Conservation (phyloP, 2,797 vertebrate genomes). For the Malurus splendens region DNA sequence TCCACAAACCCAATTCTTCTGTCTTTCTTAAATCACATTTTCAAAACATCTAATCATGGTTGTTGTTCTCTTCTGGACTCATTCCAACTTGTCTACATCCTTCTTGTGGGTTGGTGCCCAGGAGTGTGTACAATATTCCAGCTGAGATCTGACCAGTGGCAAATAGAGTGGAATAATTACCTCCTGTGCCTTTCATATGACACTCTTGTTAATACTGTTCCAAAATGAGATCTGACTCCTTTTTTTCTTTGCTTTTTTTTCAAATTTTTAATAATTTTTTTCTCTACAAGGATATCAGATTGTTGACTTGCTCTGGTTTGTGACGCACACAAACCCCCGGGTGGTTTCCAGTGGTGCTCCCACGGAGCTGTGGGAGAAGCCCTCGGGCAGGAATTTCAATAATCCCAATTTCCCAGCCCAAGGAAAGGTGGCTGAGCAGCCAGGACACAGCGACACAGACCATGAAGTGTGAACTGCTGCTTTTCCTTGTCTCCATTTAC, state of each 20-base stretch:
- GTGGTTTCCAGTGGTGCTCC: not conserved
- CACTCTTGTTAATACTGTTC: not conserved
- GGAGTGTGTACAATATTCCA: slow-evolving; percentile 50
- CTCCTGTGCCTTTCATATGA: slow-evolving; percentile 28
- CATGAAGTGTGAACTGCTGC: slow-evolving; percentile 22
- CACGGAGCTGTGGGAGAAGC: not conserved
- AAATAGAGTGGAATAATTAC: slow-evolving; percentile 47
- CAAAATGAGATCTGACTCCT: not conserved
- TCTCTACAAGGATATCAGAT: not conserved
- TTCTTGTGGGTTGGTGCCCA: slow-evolving; percentile 43
- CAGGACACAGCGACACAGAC: not conserved
- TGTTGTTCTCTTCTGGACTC: slow-evolving; percentile 51
- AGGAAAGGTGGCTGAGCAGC: not conserved
- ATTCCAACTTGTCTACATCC: slow-evolving; percentile 45
- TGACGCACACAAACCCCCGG: not conserved
- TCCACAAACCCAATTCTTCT: slow-evolving; percentile 35
- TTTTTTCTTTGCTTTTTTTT: not conserved
- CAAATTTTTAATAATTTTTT: not conserved
- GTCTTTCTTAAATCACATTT: slow-evolving; percentile 53
- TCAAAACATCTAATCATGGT: slow-evolving; percentile 41
- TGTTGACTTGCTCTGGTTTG: not conserved
- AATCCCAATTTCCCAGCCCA: fast-evolving
- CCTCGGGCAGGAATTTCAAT: not conserved
- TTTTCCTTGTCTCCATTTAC: not conserved
- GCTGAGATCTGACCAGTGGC: slow-evolving; percentile 44